These are phyloP conservation scores for Palythoa grandiflora DNA, from an alignment of 92 coral and sea anemone species.

Conservation along the genomic window DNA sequence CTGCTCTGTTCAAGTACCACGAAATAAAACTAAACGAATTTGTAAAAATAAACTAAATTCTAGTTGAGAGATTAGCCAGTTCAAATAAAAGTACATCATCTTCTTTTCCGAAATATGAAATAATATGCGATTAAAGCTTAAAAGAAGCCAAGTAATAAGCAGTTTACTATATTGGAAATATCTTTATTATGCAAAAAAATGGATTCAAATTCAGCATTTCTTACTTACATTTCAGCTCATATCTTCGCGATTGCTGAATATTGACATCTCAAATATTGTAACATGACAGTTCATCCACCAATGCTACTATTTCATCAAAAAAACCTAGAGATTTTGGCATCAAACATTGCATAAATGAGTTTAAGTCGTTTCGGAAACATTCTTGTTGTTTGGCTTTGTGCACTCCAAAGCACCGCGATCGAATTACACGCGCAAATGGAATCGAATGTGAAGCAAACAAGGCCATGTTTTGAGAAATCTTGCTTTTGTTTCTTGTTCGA, in stretches of 20 bases:
- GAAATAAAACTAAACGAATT: neutral
- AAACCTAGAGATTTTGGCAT: constrained; percentile 13
- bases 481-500: constrained; percentile 7
- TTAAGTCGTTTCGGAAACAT: constrained; percentile 9
- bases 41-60: neutral
- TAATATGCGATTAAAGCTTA: constrained; percentile 2
- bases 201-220: constrained; percentile 11
- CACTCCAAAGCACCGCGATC: constrained; percentile 18
- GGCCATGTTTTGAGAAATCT: constrained; percentile 21
- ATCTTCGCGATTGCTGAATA: constrained; percentile 2
- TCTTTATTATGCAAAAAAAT: neutral
- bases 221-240: neutral
- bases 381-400: constrained; percentile 25
- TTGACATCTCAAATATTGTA: constrained; percentile 19
- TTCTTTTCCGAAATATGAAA: neutral
- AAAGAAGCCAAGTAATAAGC: constrained; percentile 3
- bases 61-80: constrained; percentile 2
- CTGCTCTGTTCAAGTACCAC: neutral
- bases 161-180: neutral
- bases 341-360: constrained; percentile 23
- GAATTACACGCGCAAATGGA: constrained; percentile 23
- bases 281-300: constrained; percentile 10
- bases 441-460: constrained; percentile 15
- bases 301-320: constrained; percentile 19
- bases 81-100: neutral